Conservation (phyloP, 2,113 vertebrate genomes). For the Etheostoma cragini region DNA sequence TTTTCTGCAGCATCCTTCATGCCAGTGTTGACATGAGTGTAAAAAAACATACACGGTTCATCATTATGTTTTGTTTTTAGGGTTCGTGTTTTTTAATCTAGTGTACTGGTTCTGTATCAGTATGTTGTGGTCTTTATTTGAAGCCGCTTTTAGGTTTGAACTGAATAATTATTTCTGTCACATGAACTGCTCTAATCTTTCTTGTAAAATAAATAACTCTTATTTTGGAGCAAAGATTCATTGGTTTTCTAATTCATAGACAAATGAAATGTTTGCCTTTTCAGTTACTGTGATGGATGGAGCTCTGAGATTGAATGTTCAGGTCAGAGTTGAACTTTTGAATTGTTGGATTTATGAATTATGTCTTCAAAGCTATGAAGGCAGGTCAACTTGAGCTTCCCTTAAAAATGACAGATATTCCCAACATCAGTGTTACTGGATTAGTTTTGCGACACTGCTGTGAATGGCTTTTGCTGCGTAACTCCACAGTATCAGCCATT, state of each 20-base stretch:
- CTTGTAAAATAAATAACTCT: conserved; percentile 60
- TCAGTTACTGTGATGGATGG: neutral
- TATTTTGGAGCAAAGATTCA: conserved; percentile 48
- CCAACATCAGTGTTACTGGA: conserved; percentile 15
- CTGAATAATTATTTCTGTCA: conserved; percentile 38
- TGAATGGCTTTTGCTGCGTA: neutral
- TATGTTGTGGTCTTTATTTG: conserved; percentile 31
- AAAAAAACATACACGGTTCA: conserved; percentile 19
- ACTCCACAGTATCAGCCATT: neutral
- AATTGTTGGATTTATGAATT: neutral
- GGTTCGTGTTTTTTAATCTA: conserved; percentile 21
- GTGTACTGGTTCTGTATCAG: conserved; percentile 36
- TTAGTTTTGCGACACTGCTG: neutral
- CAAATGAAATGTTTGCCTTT: neutral
- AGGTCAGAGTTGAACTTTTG: neutral
- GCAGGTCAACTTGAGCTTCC: neutral
- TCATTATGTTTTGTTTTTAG: conserved; percentile 24
- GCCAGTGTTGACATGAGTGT: conserved; percentile 36
- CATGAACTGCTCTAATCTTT: conserved; percentile 39
- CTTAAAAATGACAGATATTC: conserved; percentile 11
- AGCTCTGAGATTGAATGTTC: neutral
- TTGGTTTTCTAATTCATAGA: conserved; percentile 15
- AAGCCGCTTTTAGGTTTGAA: conserved; percentile 55
- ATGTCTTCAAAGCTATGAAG: neutral
- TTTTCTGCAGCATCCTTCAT: neutral